These are phyloP conservation scores for Ictidomys tridecemlineatus DNA, from an alignment of 2,113 vertebrate species.

Conservation along the genomic window DNA sequence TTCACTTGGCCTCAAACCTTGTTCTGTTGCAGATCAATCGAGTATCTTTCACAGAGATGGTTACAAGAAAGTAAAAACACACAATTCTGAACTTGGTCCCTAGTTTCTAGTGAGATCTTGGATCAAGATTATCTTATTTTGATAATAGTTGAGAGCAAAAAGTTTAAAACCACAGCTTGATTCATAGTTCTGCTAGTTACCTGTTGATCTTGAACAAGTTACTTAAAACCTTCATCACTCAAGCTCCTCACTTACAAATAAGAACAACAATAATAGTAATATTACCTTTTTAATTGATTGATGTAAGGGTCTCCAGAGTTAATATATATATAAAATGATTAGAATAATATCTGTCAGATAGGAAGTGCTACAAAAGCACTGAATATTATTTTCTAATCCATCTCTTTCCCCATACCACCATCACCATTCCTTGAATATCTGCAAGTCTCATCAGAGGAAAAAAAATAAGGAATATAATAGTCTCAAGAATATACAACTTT, in stretches of 20 bases:
- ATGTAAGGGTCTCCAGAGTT: not conserved
- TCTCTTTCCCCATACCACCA: fast-evolving
- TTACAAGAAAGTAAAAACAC: not conserved
- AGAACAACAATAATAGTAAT: not conserved
- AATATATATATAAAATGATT: not conserved
- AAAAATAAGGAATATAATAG: not conserved
- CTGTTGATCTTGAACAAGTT: not conserved
- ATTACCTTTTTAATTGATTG: not conserved
- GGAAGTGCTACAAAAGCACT: not conserved
- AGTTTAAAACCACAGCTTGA: conserved; percentile 4
- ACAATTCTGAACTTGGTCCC: not conserved
- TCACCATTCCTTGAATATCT: not conserved
- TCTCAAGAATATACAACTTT: not conserved
- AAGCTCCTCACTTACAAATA: not conserved
- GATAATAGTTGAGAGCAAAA: not conserved
- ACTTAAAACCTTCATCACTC: not conserved
- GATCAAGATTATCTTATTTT: not conserved
- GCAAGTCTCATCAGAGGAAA: not conserved
- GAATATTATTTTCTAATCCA: not conserved
- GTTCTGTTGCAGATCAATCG: not conserved
- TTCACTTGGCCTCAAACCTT: not conserved
- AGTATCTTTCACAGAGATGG: not conserved
- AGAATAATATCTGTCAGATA: not conserved
- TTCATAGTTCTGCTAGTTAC: not conserved
- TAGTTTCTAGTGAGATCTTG: not conserved